Conservation (phyloP, 2,797 vertebrate genomes). For the Lepidocolaptes lacrymiger region DNA sequence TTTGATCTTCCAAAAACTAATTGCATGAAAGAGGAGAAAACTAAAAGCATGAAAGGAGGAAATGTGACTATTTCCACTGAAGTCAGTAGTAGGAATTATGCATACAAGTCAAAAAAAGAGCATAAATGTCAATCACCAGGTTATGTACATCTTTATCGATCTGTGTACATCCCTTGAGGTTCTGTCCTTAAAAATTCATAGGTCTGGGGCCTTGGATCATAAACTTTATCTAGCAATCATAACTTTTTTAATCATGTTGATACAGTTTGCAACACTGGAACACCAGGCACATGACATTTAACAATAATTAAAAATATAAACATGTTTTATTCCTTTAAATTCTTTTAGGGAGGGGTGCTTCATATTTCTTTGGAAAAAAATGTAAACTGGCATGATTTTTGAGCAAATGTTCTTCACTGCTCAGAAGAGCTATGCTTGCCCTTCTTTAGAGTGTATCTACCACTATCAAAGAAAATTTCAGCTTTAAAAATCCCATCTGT, state of each 20-base stretch:
- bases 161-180: not conserved
- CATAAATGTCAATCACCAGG: slow-evolving; percentile 38
- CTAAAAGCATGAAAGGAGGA: slow-evolving; percentile 32
- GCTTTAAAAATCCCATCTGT: not conserved
- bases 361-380: not conserved
- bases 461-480: not conserved
- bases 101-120: slow-evolving; percentile 9
- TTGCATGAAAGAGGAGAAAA: slow-evolving; percentile 15
- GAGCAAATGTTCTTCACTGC: not conserved
- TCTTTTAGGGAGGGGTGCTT: fast-evolving
- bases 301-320: not conserved
- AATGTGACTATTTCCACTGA: slow-evolving; percentile 44
- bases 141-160: slow-evolving; percentile 23
- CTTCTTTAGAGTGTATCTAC: not conserved
- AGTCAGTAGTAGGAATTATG: slow-evolving; percentile 28
- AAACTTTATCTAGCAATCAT: slow-evolving; percentile 27
- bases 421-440: not conserved
- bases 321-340: not conserved
- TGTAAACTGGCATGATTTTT: not conserved
- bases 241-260: not conserved
- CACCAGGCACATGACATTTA: not conserved
- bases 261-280: not conserved
- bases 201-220: not conserved
- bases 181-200: slow-evolving; percentile 51
- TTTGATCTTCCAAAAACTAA: slow-evolving; percentile 59